Conservation (phyloP, 2,888 invertebrate species). For the Synergus laeviventris region DNA sequence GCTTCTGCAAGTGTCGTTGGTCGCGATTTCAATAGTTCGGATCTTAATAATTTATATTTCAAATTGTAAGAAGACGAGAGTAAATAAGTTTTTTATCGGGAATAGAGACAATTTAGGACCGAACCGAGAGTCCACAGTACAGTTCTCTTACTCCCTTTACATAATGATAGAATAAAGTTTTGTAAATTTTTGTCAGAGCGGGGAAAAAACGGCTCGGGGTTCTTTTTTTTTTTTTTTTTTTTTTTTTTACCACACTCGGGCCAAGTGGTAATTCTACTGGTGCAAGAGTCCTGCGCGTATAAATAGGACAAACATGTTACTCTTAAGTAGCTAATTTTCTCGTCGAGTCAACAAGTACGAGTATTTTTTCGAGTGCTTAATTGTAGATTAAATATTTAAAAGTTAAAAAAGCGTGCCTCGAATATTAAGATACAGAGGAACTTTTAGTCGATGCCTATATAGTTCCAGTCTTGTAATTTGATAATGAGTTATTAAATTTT, state of each 20-base stretch:
- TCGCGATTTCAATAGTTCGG: background rate
- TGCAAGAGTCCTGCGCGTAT: slow-evolving; percentile 55
- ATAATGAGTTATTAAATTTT: slow-evolving; percentile 38
- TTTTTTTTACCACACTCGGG: slow-evolving; percentile 55
- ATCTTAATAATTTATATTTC: slow-evolving; percentile 1
- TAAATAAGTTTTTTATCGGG: background rate
- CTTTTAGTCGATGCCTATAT: slow-evolving; percentile 35
- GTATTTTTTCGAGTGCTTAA: slow-evolving; percentile 56
- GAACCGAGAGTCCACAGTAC: slow-evolving; percentile 16
- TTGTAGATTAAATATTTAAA: slow-evolving; percentile 24
- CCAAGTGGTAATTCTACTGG: slow-evolving; percentile 45
- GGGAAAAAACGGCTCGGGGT: background rate
- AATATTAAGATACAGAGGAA: slow-evolving; percentile 29
- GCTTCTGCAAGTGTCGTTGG: background rate
- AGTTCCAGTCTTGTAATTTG: slow-evolving; percentile 23
- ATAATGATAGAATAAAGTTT: background rate
- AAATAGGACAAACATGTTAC: slow-evolving; percentile 48
- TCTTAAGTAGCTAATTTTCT: slow-evolving; percentile 59
- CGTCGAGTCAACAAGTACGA: slow-evolving; percentile 52
- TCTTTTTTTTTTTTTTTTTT: slow-evolving; percentile 50
- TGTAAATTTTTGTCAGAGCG: slow-evolving; percentile 2
- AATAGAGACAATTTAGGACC: background rate
- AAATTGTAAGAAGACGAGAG: background rate
- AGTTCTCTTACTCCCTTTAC: slow-evolving; percentile 1
- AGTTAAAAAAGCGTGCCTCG: slow-evolving; percentile 21